phyloP scores from a whole-genome alignment of 2,797 vertebrate genomes.

The Anabacerthia variegaticeps region DNA sequence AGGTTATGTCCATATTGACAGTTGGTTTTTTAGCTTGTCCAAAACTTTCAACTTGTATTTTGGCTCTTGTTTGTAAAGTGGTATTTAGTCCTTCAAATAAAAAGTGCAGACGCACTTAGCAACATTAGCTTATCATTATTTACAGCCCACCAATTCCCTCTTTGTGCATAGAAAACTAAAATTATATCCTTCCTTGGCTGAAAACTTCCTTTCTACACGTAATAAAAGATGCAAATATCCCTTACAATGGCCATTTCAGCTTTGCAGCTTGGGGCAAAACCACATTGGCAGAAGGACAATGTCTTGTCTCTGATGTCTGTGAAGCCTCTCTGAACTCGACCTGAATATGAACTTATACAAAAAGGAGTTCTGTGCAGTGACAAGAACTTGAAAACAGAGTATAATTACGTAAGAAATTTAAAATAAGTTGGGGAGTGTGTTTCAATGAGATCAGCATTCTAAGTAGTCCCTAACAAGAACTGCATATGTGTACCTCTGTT shows the following conservation, averaged over 20 bases:
- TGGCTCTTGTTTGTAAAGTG: background rate
- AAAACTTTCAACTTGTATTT: background rate
- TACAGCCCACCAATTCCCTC: background rate
- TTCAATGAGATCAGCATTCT: conserved; percentile 4
- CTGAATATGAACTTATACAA: background rate
- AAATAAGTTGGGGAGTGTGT: conserved; percentile 35
- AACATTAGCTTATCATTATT: background rate
- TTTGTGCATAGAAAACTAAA: background rate
- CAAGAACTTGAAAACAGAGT: conserved; percentile 36
- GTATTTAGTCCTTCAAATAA: background rate
- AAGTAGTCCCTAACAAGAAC: background rate
- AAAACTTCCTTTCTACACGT: background rate
- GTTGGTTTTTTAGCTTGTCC: background rate
- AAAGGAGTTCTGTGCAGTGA: background rate
- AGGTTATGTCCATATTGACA: background rate
- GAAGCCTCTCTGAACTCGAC: background rate
- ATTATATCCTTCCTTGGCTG: background rate
- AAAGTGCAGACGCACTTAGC: background rate
- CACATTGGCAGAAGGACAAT: background rate
- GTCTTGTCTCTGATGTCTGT: background rate
- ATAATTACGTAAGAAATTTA: conserved; percentile 56
- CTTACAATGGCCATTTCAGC: background rate
- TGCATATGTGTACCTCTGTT: background rate
- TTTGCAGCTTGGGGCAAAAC: background rate
- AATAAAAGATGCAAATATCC: background rate